These are phyloP conservation scores for Drosophila nigricruria DNA, from an alignment of 2,888 invertebrate species.

Conservation along the genomic window DNA sequence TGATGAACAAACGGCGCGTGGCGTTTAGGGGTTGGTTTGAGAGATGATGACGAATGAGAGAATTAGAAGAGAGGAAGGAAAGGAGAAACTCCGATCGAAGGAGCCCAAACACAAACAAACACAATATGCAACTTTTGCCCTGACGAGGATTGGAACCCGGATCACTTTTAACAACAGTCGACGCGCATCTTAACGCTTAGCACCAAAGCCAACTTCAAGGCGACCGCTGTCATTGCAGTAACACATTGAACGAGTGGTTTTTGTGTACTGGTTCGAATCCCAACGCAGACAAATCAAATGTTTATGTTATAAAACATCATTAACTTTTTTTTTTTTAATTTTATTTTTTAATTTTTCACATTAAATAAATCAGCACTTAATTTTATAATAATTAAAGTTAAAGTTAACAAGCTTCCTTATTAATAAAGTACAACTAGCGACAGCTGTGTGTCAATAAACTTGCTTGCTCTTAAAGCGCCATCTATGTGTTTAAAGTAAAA, in stretches of 20 bases:
- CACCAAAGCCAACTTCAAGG: not conserved
- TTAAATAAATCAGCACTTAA: not conserved
- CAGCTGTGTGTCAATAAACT: not conserved
- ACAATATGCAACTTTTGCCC: no score
- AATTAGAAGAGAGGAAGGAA: no score
- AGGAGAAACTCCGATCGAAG: no score
- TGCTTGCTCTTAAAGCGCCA: not conserved
- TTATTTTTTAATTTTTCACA: not conserved
- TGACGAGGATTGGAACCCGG: not conserved
- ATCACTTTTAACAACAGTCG: no score
- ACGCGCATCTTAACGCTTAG: not conserved
- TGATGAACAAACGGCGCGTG: constrained; percentile 53
- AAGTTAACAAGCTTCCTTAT: not conserved
- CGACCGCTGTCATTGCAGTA: accelerated
- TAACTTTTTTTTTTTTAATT: not conserved
- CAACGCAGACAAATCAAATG: not conserved
- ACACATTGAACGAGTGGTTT: not conserved
- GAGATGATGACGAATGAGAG: not conserved
- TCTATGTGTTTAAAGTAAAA: not conserved
- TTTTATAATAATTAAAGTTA: not conserved
- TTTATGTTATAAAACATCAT: no score
- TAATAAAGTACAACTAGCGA: not conserved
- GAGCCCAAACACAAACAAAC: no score
- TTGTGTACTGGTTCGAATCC: constrained; percentile 8
- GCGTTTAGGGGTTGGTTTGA: constrained; percentile 29